Conservation (phyloP, 2,113 vertebrate species). For the Cephalopterus ornatus region DNA sequence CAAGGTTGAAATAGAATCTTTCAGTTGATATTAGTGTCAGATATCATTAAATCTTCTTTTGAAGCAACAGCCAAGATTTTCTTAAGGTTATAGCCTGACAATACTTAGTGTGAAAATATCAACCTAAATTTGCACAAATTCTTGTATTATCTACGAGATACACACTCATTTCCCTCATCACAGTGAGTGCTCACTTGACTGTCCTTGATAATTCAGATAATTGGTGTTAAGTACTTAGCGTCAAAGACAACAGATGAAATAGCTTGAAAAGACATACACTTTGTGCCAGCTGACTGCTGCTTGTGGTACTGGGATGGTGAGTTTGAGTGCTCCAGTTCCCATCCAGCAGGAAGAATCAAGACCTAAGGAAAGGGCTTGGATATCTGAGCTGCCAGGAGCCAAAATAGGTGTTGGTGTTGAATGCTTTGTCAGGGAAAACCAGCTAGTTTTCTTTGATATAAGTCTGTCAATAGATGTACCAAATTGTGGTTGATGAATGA, state of each 20-base stretch:
- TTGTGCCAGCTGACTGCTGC: neutral
- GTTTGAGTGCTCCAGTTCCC: neutral
- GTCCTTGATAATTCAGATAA: neutral
- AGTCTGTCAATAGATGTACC: neutral
- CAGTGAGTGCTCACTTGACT: neutral
- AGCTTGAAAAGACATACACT: accelerated
- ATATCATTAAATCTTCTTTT: neutral
- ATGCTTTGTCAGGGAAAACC: neutral
- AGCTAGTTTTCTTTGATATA: neutral
- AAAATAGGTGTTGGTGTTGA: neutral
- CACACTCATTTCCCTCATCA: neutral
- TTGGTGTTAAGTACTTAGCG: neutral
- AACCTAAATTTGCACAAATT: neutral
- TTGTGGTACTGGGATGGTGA: neutral
- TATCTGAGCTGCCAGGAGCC: neutral
- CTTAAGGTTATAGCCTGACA: neutral
- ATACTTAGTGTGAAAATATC: neutral
- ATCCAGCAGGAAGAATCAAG: accelerated
- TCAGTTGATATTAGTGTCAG: neutral
- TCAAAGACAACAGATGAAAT: neutral
- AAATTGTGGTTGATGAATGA: neutral
- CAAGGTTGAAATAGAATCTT: neutral
- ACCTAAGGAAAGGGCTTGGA: neutral
- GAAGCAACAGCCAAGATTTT: neutral
- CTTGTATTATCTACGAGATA: neutral